phyloP scores from a whole-genome alignment of 2,797 vertebrate species.

The Champsocephalus esox region DNA sequence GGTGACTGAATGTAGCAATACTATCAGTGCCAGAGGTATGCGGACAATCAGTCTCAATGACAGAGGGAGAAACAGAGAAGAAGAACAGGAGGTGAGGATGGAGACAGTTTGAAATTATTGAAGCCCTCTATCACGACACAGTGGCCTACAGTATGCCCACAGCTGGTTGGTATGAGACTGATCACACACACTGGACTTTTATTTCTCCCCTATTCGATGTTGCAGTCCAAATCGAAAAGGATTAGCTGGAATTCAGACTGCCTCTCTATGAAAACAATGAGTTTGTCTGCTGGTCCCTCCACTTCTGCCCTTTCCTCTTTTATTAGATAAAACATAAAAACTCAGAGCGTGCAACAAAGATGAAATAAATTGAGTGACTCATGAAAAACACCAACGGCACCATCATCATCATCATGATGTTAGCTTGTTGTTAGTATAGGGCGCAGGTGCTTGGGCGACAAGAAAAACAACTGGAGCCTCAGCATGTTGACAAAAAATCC shows the following conservation, averaged over 20 bases:
- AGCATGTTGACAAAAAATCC: conserved; percentile 17
- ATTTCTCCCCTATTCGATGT: conserved; percentile 38
- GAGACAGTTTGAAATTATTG: conserved; percentile 46
- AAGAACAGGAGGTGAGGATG: conserved; percentile 44
- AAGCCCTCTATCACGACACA: conserved; percentile 51
- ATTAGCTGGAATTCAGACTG: conserved; percentile 27
- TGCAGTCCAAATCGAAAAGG: conserved; percentile 46
- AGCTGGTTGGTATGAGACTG: conserved; percentile 25
- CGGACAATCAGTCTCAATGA: conserved; percentile 49
- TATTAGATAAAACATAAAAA: conserved; percentile 13
- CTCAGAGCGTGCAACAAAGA: conserved; percentile 13
- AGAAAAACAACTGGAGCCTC: conserved; percentile 23
- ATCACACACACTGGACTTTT: conserved; percentile 45
- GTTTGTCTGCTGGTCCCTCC: conserved; percentile 13
- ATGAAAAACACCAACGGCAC: conserved; percentile 8
- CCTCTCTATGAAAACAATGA: conserved; percentile 37
- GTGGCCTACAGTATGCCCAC: conserved; percentile 29
- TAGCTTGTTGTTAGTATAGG: conserved; percentile 42
- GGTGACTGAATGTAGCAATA: conserved; percentile 24
- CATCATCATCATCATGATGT: not conserved
- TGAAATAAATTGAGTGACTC: conserved; percentile 44
- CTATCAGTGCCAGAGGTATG: conserved; percentile 27
- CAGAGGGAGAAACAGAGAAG: conserved; percentile 35
- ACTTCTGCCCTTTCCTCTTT: not conserved
- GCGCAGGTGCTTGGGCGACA: conserved; percentile 35